Evolutionary conservation across 2,888 invertebrate genomes (phyloP).

Genomic region (Rhopalosiphum nymphaeae): DNA sequence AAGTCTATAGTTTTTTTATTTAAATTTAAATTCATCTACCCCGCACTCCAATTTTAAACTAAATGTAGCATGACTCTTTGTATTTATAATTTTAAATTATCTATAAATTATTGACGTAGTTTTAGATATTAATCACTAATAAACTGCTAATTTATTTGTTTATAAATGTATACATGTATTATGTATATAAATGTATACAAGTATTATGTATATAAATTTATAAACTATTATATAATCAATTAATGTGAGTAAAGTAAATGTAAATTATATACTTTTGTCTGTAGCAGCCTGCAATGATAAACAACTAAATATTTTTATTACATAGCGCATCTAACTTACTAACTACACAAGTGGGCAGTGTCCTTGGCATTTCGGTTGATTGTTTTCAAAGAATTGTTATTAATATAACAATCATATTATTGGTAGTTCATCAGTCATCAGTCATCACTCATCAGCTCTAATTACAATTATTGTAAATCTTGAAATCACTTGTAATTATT

Average conservation of each 20-base stretch:
- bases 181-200: neutral
- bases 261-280: neutral
- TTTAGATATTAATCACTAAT: neutral
- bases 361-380: slow-evolving; percentile 4
- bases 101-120: neutral
- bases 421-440: neutral
- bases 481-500: neutral
- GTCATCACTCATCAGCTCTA: neutral
- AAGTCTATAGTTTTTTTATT: neutral
- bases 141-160: neutral
- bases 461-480: neutral
- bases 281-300: neutral
- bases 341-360: neutral
- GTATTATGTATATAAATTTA: neutral
- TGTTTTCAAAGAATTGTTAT: neutral
- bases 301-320: neutral
- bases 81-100: neutral
- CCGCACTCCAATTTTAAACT: neutral
- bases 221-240: neutral
- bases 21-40: neutral
- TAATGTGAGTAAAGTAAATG: neutral
- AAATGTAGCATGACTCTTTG: neutral
- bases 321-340: neutral
- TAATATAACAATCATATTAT: slow-evolving; percentile 7
- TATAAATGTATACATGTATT: neutral